phyloP scores from a whole-genome alignment of 2,888 invertebrate species.

The Malthinus flaveolus region DNA sequence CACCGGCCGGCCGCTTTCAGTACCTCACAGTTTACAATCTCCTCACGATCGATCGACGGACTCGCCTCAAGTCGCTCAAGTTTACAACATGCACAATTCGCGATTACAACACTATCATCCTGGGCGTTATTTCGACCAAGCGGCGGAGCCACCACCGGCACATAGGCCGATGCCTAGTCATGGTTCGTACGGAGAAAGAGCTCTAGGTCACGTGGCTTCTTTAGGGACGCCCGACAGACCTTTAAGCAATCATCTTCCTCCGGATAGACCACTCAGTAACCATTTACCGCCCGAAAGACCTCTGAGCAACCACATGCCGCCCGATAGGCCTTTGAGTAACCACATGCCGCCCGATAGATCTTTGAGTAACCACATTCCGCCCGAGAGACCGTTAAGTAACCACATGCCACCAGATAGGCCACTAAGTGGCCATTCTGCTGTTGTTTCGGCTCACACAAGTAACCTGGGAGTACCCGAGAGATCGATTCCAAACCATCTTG shows the following conservation, averaged over 20 bases:
- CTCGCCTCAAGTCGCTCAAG: conserved; percentile 71
- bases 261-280: conserved; percentile 45
- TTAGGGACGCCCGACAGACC: conserved; percentile 40
- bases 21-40: conserved; percentile 70
- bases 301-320: conserved; percentile 39
- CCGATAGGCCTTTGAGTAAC: conserved; percentile 43
- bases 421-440: conserved; percentile 45
- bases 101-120: conserved; percentile 56
- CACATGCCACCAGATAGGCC: conserved; percentile 44
- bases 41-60: conserved; percentile 70
- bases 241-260: conserved; percentile 39
- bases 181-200: conserved; percentile 50
- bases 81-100: conserved; percentile 56
- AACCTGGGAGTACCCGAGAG: conserved; percentile 42
- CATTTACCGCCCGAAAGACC: conserved; percentile 44
- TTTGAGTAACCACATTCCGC: conserved; percentile 40
- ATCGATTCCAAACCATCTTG: conserved; percentile 32
- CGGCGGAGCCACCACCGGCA: conserved; percentile 66
- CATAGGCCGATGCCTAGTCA: conserved; percentile 55
- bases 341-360: conserved; percentile 44
- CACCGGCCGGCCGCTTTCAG: conserved; percentile 61
- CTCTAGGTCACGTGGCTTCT: conserved; percentile 48
- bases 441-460: conserved; percentile 45
- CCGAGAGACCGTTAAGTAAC: conserved; percentile 44
- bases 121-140: conserved; percentile 61